phyloP scores from a whole-genome alignment of 1,140 invertebrate genomes.

The Aethina tumida region DNA sequence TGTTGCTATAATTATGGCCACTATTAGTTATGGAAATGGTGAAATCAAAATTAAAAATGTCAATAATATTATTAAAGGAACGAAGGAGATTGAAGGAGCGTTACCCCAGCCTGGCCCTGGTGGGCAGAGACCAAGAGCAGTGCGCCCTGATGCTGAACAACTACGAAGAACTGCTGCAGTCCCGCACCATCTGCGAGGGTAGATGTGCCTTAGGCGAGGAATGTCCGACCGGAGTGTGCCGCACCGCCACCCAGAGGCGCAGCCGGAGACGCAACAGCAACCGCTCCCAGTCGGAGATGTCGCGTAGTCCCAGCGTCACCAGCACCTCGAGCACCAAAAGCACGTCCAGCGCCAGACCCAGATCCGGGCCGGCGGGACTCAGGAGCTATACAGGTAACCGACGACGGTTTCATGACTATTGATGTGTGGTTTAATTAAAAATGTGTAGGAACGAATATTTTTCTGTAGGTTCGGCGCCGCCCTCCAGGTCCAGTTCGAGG shows the following conservation, averaged over 20 bases:
- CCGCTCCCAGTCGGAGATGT: slow-evolving; percentile 26
- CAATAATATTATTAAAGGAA: slow-evolving; percentile 60
- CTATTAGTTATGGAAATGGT: no score
- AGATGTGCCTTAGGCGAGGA: slow-evolving; percentile 72
- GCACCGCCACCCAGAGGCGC: slow-evolving; percentile 41
- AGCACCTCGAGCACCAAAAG: slow-evolving; percentile 49
- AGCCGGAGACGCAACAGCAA: slow-evolving; percentile 40
- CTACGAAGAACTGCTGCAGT: slow-evolving; percentile 68
- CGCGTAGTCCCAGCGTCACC: slow-evolving; percentile 34
- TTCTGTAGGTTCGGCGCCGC: slow-evolving; percentile 43
- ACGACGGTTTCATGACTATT: slow-evolving; percentile 21
- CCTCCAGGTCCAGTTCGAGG: slow-evolving; percentile 54
- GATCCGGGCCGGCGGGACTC: slow-evolving; percentile 61
- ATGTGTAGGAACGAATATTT: not conserved
- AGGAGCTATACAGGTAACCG: slow-evolving; percentile 59
- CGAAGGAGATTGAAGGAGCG: slow-evolving; percentile 70
- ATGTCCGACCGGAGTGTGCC: slow-evolving; percentile 67
- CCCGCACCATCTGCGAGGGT: slow-evolving; percentile 73
- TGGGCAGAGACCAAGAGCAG: slow-evolving; percentile 62
- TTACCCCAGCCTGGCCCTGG: slow-evolving; percentile 66
- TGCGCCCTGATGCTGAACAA: slow-evolving; percentile 66
- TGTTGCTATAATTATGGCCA: no score
- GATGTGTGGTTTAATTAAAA: slow-evolving; percentile 4
- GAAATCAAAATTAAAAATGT: no score
- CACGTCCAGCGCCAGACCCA: slow-evolving; percentile 43